Evolutionary conservation across 2,888 invertebrate species (phyloP), one percentile per base, ranked within the genome.

Genomic region (Candidula unifasciata): DNA sequence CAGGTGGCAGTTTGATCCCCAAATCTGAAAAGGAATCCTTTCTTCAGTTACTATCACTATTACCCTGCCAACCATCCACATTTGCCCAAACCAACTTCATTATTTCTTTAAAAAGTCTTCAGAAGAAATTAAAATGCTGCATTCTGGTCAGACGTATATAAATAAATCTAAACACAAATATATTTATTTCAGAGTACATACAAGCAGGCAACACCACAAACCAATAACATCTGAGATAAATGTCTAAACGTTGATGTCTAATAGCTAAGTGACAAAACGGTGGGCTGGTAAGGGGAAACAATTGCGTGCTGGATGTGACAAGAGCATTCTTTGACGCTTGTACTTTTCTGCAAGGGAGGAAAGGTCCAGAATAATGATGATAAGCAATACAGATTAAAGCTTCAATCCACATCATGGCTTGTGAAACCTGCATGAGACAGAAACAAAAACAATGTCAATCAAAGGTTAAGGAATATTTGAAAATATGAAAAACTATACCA

Each of bases 381-480:
- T 33, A 52, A 10, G 73, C 30, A 16, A 8, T 2, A 33, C 27
- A 81, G 64, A 30, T 44, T 66, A 35, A 57, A 30, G 64, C 18
- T 66, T 54, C 16, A 64, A 30, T 54, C 33, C 16, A 10, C n/a
- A 60, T 88, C 87, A 88, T 52, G 88, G 88, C 74, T 87, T 86
- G 79, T 88, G 88, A 74, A 88, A 88, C 82, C 88, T 88, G 87
- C 18, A 64, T 10, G 30, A 30, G 30, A n/a, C n/a, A n/a, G n/a
- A 35, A 66, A 13, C 44, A 83, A 21, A 5, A 60, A 60, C 21
- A 60, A 24, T 5, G 18, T 21, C 21, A 60, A 60, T 60, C 44
- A 44, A 44, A 44, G 2, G 44, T 44, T 44, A 44, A n/a, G 10
- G 8, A 24, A 5, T 60, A 21, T 0, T n/a, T 60, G 24, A 60